phyloP scores from a whole-genome alignment of 2,888 invertebrate genomes.

The Digitonthophagus gazella region DNA sequence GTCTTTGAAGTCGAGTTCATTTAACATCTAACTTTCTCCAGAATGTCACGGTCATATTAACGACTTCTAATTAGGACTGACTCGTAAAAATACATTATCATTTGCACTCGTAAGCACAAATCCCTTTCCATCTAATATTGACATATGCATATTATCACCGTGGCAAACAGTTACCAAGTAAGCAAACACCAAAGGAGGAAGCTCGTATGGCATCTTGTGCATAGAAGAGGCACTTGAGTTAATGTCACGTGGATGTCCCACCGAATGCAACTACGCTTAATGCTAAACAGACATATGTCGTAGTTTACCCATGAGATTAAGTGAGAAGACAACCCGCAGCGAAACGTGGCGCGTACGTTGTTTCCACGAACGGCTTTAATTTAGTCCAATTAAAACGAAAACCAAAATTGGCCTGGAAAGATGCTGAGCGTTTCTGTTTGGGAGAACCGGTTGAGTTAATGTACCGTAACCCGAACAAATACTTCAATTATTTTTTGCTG shows the following conservation, averaged over 20 bases:
- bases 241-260: too few relatives aligned
- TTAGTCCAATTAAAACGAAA: neutral
- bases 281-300: too few relatives aligned
- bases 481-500: neutral
- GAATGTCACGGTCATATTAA: too few relatives aligned
- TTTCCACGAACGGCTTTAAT: neutral
- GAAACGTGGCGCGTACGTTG: neutral
- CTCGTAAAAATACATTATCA: neutral
- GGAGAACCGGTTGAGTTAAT: neutral
- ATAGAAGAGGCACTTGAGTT: too few relatives aligned
- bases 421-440: neutral
- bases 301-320: neutral
- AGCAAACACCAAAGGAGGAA: neutral
- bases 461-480: neutral
- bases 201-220: neutral
- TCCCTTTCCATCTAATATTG: neutral
- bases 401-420: neutral
- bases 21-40: too few relatives aligned
- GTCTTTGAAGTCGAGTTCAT: too few relatives aligned
- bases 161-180: neutral
- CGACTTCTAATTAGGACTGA: neutral
- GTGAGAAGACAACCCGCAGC: neutral
- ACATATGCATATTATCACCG: neutral
- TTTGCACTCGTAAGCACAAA: neutral
- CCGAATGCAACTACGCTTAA: too few relatives aligned